A percentile compares a stretch with the other conserved stretches of the same genome.
These are phyloP conservation scores for Halictus quadricinctus DNA, from an alignment of 2,888 invertebrate species.

Conservation along the genomic window DNA sequence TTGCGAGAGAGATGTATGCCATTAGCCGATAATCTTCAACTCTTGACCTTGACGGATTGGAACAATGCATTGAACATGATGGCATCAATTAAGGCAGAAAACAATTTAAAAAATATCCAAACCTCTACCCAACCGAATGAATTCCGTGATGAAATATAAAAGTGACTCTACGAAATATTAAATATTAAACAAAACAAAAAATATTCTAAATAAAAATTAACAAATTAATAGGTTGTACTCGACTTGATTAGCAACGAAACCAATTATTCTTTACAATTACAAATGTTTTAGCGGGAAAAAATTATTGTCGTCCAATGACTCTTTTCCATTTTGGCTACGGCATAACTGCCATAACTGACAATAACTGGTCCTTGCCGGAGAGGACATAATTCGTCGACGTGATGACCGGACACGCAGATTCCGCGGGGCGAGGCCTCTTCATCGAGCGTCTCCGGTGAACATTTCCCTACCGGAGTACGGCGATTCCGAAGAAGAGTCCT, in stretches of 20 bases:
- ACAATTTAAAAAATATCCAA: background rate
- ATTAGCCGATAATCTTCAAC: too few relatives aligned
- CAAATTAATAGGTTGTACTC: too few relatives aligned
- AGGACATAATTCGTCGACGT: background rate
- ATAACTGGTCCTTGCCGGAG: background rate
- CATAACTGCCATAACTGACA: too few relatives aligned
- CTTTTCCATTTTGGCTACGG: background rate
- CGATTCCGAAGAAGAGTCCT: conserved; percentile 70
- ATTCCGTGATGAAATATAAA: background rate
- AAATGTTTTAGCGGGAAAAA: background rate
- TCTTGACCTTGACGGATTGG: too few relatives aligned
- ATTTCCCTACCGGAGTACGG: conserved; percentile 24
- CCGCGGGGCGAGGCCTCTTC: conserved; percentile 1
- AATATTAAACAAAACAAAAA: background rate
- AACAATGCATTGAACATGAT: background rate
- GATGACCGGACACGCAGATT: background rate
- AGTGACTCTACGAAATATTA: background rate
- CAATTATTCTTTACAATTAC: background rate
- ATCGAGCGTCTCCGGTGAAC: conserved; percentile 25
- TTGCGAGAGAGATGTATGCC: too few relatives aligned
- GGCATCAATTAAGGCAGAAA: background rate
- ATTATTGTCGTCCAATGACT: background rate
- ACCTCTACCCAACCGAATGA: background rate
- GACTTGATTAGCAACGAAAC: too few relatives aligned
- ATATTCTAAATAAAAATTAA: background rate